Evolutionary conservation across 2,888 invertebrate genomes (phyloP), one percentile per base, ranked within the genome.

Genomic region (Cepaea hortensis): DNA sequence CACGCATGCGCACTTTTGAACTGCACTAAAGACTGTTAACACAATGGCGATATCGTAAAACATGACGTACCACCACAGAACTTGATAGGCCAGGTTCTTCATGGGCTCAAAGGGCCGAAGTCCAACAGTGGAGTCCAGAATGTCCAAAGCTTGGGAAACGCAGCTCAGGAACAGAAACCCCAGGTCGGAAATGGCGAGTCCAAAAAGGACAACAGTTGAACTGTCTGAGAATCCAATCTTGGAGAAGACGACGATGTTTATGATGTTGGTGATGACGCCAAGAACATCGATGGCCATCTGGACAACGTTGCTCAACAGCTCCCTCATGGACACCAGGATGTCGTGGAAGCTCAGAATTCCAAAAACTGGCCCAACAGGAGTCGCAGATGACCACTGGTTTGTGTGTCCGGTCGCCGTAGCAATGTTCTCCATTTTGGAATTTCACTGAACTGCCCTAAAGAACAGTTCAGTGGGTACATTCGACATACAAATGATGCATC

Each of bases 1-100:
- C 9, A 83, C 83, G 61, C 83, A 83, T 46, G 83, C 73, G 83
- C 83, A 83, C 50, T 83, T 83, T 61, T 83, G 83, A 3, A 83
- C 73, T 0, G 83, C 83, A 35, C 20, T 72, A 61, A 83, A 83
- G 13, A 73, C 73, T 3, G 83, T 83, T 13, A 83, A 61, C 23
- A 83, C 7, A 18, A 73, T 72, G 0, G 83, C 48, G 23, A 79
- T 61, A 61, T 77, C 72, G 35, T 76, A 48, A n/a, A 68, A 85
- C 68, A 72, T 65, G 6, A 48, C 70, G 50, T 62, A n/a, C 65
- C 61, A 81, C 81, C 81, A 81, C 2, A 68, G 18, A 23, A 75
- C 61, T 13, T 46, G 75, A 75, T 46, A 81, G 35, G 75, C 55
- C n/a, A 86, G 11, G 20, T 48, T n/a, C 76, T 68, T 77, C 0